Percentiles rank a stretch among this genome's conserved stretches.
phyloP scores from a whole-genome alignment of 2,888 invertebrate genomes.

The Tigriopus californicus region DNA sequence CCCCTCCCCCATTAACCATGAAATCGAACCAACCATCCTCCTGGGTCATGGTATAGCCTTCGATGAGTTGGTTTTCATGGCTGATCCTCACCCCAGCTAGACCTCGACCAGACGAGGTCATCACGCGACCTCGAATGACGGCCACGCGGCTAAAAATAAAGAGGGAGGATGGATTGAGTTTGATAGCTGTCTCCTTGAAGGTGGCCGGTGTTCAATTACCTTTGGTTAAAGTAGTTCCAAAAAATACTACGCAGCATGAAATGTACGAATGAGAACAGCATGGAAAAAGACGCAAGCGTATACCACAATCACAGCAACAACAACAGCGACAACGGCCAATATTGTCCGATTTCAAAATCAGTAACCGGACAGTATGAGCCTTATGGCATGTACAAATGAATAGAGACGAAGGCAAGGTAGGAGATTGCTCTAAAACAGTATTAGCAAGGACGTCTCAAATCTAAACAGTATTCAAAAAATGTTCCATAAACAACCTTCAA shows the following conservation, averaged over 20 bases:
- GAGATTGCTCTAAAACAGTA: neutral
- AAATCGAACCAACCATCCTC: constrained; percentile 94
- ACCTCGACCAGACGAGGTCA: constrained; percentile 74
- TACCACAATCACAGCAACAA: too few relatives aligned
- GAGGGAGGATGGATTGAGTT: neutral
- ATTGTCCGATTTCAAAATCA: neutral
- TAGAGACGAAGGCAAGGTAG: neutral
- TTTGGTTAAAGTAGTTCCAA: constrained; percentile 97
- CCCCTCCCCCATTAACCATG: constrained; percentile 95
- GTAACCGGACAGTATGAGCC: neutral
- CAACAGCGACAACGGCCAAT: neutral
- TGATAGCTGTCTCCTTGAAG: neutral
- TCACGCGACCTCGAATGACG: constrained; percentile 84
- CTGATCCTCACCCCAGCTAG: constrained; percentile 88
- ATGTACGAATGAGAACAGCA: constrained; percentile 16
- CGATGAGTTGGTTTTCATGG: constrained; percentile 66
- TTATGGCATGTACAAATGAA: neutral
- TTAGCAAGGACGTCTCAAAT: neutral
- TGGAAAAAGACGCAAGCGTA: constrained; percentile 7
- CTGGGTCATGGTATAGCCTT: constrained; percentile 82
- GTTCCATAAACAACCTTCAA: neutral
- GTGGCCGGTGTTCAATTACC: constrained; percentile 45
- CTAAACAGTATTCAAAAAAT: neutral
- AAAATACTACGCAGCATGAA: constrained; percentile 49
- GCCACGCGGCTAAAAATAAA: constrained; percentile 60